Percentiles rank a stretch among this genome's conserved stretches.
Conservation (phyloP, 2,113 vertebrate species). For the Chinchilla lanigera region DNA sequence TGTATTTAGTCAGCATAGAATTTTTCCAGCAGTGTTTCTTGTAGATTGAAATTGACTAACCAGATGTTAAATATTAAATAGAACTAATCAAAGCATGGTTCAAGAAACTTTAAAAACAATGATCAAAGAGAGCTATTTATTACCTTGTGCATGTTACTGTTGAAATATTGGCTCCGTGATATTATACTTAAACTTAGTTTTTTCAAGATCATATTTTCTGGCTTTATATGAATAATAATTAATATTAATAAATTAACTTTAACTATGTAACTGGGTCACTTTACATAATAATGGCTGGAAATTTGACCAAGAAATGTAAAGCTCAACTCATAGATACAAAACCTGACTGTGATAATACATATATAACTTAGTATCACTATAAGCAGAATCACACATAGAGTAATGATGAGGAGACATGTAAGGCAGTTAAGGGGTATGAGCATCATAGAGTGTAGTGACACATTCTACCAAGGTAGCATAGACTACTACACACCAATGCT, state of each 20-base stretch:
- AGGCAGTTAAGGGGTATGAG: background rate
- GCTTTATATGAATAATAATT: constrained; percentile 81
- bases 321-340: constrained; percentile 56
- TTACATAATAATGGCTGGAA: constrained; percentile 45
- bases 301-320: constrained; percentile 61
- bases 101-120: constrained; percentile 89
- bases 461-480: background rate
- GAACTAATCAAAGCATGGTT: constrained; percentile 91
- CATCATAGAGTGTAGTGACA: background rate
- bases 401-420: background rate
- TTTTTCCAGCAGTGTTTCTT: constrained; percentile 86
- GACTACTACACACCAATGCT: background rate
- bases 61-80: constrained; percentile 93
- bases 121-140: constrained; percentile 91
- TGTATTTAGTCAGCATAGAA: constrained; percentile 90
- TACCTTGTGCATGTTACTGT: constrained; percentile 88
- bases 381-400: background rate
- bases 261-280: constrained; percentile 65
- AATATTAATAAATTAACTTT: constrained; percentile 77
- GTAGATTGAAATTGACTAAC: constrained; percentile 91
- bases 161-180: constrained; percentile 85
- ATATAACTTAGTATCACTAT: background rate
- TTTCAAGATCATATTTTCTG: constrained; percentile 81
- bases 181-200: constrained; percentile 85
- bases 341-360: constrained; percentile 3